phyloP scores from a whole-genome alignment of 1,140 invertebrate species.

The Heliothis virescens region DNA sequence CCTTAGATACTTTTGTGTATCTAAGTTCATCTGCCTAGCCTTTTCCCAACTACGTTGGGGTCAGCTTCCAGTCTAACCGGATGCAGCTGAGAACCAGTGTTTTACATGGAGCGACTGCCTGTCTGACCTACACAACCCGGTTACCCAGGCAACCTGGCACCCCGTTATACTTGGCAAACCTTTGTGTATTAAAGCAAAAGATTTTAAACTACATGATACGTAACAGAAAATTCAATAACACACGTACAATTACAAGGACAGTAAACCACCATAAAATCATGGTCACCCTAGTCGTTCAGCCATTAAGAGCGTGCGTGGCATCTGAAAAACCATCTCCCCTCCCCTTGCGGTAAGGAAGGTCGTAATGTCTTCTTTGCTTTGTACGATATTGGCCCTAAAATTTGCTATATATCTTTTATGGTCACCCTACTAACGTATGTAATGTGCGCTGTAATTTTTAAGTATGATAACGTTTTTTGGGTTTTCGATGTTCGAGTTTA shows the following conservation, averaged over 20 bases:
- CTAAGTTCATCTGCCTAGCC: too few relatives aligned
- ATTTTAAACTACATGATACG: too few relatives aligned
- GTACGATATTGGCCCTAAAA: constrained; percentile 42
- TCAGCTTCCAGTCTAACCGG: too few relatives aligned
- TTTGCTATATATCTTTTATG: constrained; percentile 37
- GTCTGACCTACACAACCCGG: too few relatives aligned
- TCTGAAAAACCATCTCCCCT: constrained; percentile 10
- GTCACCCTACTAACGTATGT: constrained; percentile 2
- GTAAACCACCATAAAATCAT: background rate
- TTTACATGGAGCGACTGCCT: too few relatives aligned
- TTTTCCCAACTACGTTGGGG: too few relatives aligned
- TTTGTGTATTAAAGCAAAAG: too few relatives aligned
- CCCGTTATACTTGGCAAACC: too few relatives aligned
- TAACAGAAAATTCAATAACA: background rate
- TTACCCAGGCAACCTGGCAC: too few relatives aligned
- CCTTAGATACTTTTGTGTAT: too few relatives aligned
- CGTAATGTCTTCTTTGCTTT: constrained; percentile 44
- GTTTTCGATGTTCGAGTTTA: background rate
- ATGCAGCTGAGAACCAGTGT: too few relatives aligned
- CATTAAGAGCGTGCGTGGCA: constrained; percentile 39
- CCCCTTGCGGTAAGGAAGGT: constrained; percentile 9
- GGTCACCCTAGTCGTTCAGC: constrained; percentile 6
- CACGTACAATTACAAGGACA: background rate
- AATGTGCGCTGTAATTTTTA: constrained; percentile 6
- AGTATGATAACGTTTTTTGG: constrained; percentile 17